Conservation (phyloP, 1,140 invertebrate genomes). For the Drosophila malerkotliana region DNA sequence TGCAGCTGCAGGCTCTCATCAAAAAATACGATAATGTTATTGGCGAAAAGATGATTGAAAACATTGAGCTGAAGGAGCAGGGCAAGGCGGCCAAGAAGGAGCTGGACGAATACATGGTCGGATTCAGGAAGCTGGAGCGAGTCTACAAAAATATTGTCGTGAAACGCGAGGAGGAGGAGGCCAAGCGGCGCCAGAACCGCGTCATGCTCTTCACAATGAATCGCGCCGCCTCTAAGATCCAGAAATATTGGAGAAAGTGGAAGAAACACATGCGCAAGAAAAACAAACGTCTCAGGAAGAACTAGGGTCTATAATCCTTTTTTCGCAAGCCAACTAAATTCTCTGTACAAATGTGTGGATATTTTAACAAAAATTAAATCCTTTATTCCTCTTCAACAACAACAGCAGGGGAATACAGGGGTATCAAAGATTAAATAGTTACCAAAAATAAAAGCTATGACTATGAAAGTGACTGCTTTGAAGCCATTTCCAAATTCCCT, state of each 20-base stretch:
- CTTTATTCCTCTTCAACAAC: not conserved
- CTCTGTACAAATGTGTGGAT: not conserved
- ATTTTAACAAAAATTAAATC: not conserved
- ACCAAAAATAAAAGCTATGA: not conserved
- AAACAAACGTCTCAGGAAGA: slow-evolving; percentile 1
- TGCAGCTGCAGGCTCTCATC: slow-evolving; percentile 55
- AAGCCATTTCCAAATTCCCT: not conserved
- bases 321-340: not conserved
- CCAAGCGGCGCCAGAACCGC: slow-evolving; percentile 7
- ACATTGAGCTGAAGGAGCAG: slow-evolving; percentile 32
- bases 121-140: slow-evolving; percentile 26
- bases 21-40: slow-evolving; percentile 59
- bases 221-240: slow-evolving; percentile 58
- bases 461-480: not conserved
- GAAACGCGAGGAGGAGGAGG: slow-evolving; percentile 51
- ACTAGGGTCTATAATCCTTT: no score
- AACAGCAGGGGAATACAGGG: no score
- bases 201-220: slow-evolving; percentile 45
- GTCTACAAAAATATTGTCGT: slow-evolving; percentile 54
- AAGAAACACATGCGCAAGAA: slow-evolving; percentile 36
- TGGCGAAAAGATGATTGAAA: slow-evolving; percentile 49
- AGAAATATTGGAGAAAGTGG: slow-evolving; percentile 63
- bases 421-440: no score
- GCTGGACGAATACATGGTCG: slow-evolving; percentile 29
- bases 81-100: slow-evolving; percentile 14